Evolutionary conservation across 2,888 invertebrate species (phyloP).

Genomic region (Drosophila lutescens): DNA sequence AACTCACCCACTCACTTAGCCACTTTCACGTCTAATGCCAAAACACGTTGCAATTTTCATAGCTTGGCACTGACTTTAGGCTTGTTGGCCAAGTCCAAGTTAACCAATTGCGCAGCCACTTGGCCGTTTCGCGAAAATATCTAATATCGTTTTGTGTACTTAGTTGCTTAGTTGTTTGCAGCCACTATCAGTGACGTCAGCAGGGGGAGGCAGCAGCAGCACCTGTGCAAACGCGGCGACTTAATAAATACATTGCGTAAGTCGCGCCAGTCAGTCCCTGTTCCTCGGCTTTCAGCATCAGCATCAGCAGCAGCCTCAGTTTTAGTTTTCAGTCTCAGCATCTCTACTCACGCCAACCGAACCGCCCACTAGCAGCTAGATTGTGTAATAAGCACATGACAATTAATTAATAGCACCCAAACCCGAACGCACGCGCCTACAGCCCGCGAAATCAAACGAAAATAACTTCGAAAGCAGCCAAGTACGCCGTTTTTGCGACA

Average conservation of each 20-base stretch:
- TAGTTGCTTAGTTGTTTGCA: constrained; percentile 32
- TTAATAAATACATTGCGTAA: constrained; percentile 62
- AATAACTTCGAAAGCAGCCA: constrained; percentile 34
- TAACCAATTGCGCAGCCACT: constrained; percentile 49
- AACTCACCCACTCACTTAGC: constrained; percentile 40
- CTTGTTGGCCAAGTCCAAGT: constrained; percentile 80
- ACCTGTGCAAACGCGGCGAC: constrained; percentile 37
- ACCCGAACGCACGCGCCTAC: constrained; percentile 55
- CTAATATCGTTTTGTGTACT: constrained; percentile 27
- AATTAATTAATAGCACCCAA: constrained; percentile 68
- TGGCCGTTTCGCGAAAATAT: constrained; percentile 6
- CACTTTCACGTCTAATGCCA: constrained; percentile 82
- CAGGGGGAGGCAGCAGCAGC: constrained; percentile 9
- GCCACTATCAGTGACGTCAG: constrained; percentile 70
- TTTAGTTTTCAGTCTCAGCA: constrained; percentile 20
- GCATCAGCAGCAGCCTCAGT: neutral
- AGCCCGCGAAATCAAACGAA: constrained; percentile 16
- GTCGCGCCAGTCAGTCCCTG: constrained; percentile 60
- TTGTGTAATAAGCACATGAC: constrained; percentile 74
- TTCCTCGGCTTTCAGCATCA: constrained; percentile 1
- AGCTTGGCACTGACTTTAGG: constrained; percentile 79
- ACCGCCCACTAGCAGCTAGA: constrained; percentile 43
- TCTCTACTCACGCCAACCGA: constrained; percentile 17
- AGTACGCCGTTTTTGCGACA: constrained; percentile 64
- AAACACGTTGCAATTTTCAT: constrained; percentile 80